Evolutionary conservation across 2,113 vertebrate genomes (phyloP), one percentile per base, ranked within the genome.

Genomic region (Trichechus manatus): DNA sequence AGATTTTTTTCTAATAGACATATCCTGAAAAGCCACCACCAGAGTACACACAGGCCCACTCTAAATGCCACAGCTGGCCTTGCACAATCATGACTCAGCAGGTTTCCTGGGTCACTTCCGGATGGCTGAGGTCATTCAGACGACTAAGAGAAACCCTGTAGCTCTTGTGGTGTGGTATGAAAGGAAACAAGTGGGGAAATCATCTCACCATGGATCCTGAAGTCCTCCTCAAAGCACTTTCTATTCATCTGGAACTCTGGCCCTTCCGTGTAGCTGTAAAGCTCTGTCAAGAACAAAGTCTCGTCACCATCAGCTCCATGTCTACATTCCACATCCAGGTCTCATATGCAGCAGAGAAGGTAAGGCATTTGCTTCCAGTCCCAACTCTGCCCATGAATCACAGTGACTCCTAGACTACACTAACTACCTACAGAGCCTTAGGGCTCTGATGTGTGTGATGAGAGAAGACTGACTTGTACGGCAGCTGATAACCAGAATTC

Each of bases 221-320:
- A 99, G 97, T 99, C 99, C 42, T 99, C 99, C 96, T 99, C 99
- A 78, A 99, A 99, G 98, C 99, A 99, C 97, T 99, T 99, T 70
- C 99, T 98, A 97, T 99, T 99, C 81, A 99, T 98, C 95, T 99
- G 98, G 97, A 99, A 99, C 97, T 99, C 99, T 0, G 99, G 99
- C 42, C 99, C 99, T 97, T 99, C 99, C 0, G 99, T 99, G 95
- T 99, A 99, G 98, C 99, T 99, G 98, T 99, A 99, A 9, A 99
- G 98, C 97, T 99, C 99, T 99, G 97, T 29, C 39, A 64, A 97
- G 66, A 88, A 93, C 87, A 96, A 88, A 94, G 42, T 25, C 29
- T 66, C 13, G 31, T 96, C 39, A 93, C 15, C 42, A 77, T 8
- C 61, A 78, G 74, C 15, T 64, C 86, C 19, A 20, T 6, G 19